Percentiles rank a stretch among this genome's conserved stretches.
Conservation (phyloP, 2,113 vertebrate genomes). For the Notothenia coriiceps region DNA sequence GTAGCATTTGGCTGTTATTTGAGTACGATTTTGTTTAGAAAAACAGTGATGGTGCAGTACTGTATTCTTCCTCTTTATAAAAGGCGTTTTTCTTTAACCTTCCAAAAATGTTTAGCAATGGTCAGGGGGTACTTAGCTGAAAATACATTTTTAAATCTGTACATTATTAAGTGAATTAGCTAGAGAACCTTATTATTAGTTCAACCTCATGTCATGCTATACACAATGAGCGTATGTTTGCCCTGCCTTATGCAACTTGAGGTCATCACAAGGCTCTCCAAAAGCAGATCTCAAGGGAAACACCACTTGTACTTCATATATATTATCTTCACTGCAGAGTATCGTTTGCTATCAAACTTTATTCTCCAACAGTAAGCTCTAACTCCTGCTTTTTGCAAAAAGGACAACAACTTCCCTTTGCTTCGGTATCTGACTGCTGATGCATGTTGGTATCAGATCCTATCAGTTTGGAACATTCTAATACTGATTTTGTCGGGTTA, state of each 20-base stretch:
- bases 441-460: neutral
- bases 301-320: neutral
- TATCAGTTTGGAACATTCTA: neutral
- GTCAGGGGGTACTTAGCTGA: no score
- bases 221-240: slow-evolving; percentile 45
- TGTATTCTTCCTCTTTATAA: no score
- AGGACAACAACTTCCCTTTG: neutral
- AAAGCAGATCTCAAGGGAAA: neutral
- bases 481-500: neutral
- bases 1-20: no score
- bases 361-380: neutral
- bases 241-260: slow-evolving; percentile 33
- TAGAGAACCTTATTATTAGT: neutral
- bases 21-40: no score
- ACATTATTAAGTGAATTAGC: neutral
- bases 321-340: neutral
- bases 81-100: no score
- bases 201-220: slow-evolving; percentile 19
- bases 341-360: neutral
- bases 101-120: no score
- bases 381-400: neutral
- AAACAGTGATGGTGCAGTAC: no score
- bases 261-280: slow-evolving; percentile 9
- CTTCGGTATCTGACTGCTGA: neutral
- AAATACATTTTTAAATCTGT: no score